Evolutionary conservation across 2,888 invertebrate species (phyloP), one percentile per base, ranked within the genome.

Genomic region (Ormyrus nitidulus): DNA sequence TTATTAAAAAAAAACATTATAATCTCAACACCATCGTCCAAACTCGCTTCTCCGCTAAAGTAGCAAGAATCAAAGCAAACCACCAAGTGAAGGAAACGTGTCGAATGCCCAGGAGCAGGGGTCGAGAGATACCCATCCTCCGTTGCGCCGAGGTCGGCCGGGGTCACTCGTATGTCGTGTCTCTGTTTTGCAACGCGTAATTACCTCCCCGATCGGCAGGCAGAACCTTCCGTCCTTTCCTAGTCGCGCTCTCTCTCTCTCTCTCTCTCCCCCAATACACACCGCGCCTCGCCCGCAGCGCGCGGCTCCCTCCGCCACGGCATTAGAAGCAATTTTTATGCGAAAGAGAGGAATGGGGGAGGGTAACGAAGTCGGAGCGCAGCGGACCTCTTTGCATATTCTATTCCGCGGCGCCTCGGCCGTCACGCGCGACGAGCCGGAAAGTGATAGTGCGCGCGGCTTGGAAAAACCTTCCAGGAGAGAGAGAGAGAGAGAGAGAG

Each of bases 161-260:
- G 84, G 87, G 86, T 87, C 86, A 85, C 11, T 69, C 68, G 13
- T 81, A 84, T 84, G 85, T 87, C 87, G 87, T 86, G 87, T 87
- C 86, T 85, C 85, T 86, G 85, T 87, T 86, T 87, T 86, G 86
- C 85, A 87, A 87, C 86, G 85, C 87, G 85, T 86, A 87, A 87
- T 87, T 87, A 87, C 85, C 84, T 72, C 51, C 69, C 11, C 34
- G 9, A 48, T 8, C 49, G 9, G 51, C 53, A 6, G 34, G 34
- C 2, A 34, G 34, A 34, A 34, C 34, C 34, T 34, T 34, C 34
- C 34, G 34, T 34, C 34, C 34, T 34, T 34, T 53, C 48, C 7
- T 3, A 48, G 44, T 11, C 6, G 19, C 10, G 51, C n/a, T 13
- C 51, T 51, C 19, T 19, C 6, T 7, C 34, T 6, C 54, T 11